Evolutionary conservation across 2,888 invertebrate genomes (phyloP), one percentile per base, ranked within the genome.

Genomic region (Chromoteleia sp.): DNA sequence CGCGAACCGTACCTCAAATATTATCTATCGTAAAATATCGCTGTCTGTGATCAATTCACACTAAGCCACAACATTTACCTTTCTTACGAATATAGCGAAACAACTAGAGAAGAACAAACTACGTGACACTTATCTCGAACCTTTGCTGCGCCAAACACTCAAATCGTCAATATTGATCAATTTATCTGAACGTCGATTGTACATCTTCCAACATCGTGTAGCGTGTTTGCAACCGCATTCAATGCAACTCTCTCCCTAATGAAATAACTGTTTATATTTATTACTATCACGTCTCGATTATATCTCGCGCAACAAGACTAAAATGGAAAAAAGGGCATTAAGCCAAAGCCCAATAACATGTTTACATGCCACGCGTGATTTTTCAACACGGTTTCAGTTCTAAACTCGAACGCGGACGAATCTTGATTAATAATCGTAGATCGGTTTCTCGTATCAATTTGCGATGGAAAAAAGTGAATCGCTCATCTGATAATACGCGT

Each of bases 181-280:
- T 54, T 54, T 73, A 73, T 63, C 54, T 52, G 33, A 10, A 25
- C 70, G 15, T 21, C 52, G 52, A 52, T 54, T 61, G 54, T 54
- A 63, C 73, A 43, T 39, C 58, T 56, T 21, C 30, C 12, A 30
- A 41, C 54, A 39, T 59, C 30, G 30, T 39, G 41, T 30, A 30
- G 0, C 33, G 45, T 48, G 73, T 73, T 43, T 73, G 73, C 61
- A 73, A 73, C 73, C 15, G 71, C 54, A 73, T 63, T 61, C 63
- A 56, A 63, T 48, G 36, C 48, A 52, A 48, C 39, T 48, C 25
- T 58, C 48, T 36, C 19, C 12, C 36, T 36, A 65, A 65, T 74
- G 74, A 63, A 74, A 74, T 65, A 65, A 74, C 65, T 65, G 74
- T 74, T 56, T 56, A 65, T 63, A 65, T 74, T 74, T 56, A 56